Evolutionary conservation across 2,888 invertebrate genomes (phyloP).

Genomic region (Hirtodrosophila duncani): DNA sequence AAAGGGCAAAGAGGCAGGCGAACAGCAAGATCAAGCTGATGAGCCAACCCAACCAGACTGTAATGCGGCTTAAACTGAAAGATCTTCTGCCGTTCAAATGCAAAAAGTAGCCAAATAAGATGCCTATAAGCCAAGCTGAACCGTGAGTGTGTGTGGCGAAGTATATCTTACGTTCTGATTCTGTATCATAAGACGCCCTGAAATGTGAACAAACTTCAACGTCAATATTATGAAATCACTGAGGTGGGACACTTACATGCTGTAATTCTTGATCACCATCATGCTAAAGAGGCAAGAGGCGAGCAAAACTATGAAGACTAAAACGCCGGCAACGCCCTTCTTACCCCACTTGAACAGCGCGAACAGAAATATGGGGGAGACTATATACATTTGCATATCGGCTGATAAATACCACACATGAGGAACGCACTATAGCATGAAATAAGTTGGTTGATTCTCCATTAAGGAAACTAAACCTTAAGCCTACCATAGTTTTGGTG

Average conservation of each 20-base stretch:
- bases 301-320: slow-evolving; percentile 52
- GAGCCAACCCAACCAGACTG: no score
- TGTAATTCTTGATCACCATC: slow-evolving; percentile 56
- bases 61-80: no score
- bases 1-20: no score
- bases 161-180: no score
- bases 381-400: slow-evolving; percentile 80
- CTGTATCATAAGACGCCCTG: no score
- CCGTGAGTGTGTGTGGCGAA: no score
- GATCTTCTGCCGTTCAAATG: no score
- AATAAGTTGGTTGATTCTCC: neutral
- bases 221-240: no score
- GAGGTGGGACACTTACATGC: slow-evolving; percentile 38
- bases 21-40: no score
- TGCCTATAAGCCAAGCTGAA: no score
- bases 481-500: slow-evolving; percentile 63
- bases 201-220: no score
- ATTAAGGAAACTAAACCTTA: neutral
- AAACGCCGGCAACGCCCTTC: slow-evolving; percentile 46
- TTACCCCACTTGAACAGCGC: slow-evolving; percentile 76
- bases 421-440: slow-evolving; percentile 76
- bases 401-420: slow-evolving; percentile 81
- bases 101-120: no score
- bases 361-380: slow-evolving; percentile 80
- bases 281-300: slow-evolving; percentile 60